A percentile compares a stretch with the other conserved stretches of the same genome.
These are phyloP conservation scores for Drosophila basisetae DNA, from an alignment of 2,888 invertebrate species.

Conservation along the genomic window DNA sequence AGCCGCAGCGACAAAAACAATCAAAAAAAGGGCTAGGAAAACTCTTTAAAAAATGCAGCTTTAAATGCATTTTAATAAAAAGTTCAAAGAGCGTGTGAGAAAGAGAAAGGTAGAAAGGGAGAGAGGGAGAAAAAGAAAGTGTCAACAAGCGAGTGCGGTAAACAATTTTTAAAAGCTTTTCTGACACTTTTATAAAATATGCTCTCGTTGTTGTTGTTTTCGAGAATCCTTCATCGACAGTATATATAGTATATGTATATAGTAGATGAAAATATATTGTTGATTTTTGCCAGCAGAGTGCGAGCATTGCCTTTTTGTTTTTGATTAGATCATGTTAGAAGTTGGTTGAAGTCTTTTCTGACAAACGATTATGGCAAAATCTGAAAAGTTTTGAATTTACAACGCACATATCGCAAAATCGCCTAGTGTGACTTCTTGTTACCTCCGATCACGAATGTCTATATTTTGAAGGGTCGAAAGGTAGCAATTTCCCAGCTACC, in stretches of 20 bases:
- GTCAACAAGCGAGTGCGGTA: slow-evolving; percentile 7
- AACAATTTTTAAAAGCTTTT: slow-evolving; percentile 67
- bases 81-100: slow-evolving; percentile 7
- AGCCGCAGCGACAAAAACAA: slow-evolving; percentile 38
- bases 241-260: slow-evolving; percentile 1
- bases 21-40: slow-evolving; percentile 22
- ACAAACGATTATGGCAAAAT: background rate
- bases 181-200: slow-evolving; percentile 55
- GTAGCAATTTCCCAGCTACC: background rate
- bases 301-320: slow-evolving; percentile 49
- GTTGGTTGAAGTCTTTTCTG: background rate
- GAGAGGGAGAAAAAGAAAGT: background rate
- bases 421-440: too few species aligned
- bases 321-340: background rate
- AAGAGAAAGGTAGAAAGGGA: background rate
- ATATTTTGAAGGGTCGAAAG: accelerated
- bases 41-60: slow-evolving; percentile 26
- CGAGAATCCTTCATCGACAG: slow-evolving; percentile 45
- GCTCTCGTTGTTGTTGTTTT: background rate
- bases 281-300: slow-evolving; percentile 47
- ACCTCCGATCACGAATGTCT: background rate
- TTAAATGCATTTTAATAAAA: slow-evolving; percentile 72
- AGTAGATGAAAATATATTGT: slow-evolving; percentile 38
- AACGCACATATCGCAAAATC: background rate
- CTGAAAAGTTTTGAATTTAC: background rate